Evolutionary conservation across 2,113 vertebrate species (phyloP).

Genomic region (Bubo scandiacus): DNA sequence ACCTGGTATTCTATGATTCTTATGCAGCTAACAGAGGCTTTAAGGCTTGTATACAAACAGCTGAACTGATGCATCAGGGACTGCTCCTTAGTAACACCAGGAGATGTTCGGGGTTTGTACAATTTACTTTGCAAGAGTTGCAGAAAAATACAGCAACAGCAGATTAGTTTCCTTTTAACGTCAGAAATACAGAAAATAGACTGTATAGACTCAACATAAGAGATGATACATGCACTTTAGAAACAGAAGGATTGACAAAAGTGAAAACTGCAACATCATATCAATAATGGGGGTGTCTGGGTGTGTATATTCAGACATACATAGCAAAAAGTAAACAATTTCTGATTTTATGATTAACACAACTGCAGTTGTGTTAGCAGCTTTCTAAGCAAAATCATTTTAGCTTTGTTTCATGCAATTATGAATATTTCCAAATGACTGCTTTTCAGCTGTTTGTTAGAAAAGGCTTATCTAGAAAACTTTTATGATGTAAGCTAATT

Average conservation of each 20-base stretch:
- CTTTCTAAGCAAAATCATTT: not conserved
- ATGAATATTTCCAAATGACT: not conserved
- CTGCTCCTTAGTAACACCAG: not conserved
- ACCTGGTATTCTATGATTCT: too few relatives aligned
- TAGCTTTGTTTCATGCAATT: not conserved
- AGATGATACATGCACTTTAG: not conserved
- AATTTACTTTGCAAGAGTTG: not conserved
- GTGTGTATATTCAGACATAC: not conserved
- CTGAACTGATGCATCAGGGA: not conserved
- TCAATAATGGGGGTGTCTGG: not conserved
- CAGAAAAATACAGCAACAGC: not conserved
- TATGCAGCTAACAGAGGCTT: not conserved
- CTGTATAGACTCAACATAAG: too few relatives aligned
- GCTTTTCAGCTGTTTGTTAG: not conserved
- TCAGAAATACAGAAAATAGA: not conserved
- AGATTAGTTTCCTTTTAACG: not conserved
- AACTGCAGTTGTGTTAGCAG: not conserved
- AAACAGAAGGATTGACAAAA: not conserved
- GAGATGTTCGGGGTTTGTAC: not conserved
- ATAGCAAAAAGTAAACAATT: not conserved
- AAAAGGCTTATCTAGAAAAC: not conserved
- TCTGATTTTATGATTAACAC: not conserved
- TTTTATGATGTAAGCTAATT: not conserved
- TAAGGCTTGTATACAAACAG: not conserved
- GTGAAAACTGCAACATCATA: not conserved